Evolutionary conservation across 2,113 vertebrate genomes (phyloP).

Genomic region (Penelope pileata): DNA sequence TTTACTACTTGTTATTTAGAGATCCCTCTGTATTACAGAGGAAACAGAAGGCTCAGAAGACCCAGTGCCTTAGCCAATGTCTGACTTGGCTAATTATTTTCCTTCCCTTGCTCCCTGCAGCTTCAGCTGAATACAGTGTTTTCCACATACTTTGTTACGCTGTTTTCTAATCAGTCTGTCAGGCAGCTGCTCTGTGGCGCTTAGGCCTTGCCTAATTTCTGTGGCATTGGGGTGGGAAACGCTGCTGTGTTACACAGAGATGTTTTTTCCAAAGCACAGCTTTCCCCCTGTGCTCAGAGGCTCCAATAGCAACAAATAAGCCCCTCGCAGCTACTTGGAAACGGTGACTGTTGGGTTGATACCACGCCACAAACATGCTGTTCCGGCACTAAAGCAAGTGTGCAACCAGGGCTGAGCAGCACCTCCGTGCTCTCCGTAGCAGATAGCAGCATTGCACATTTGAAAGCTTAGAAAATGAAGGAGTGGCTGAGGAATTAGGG

Average conservation of each 20-base stretch:
- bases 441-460: neutral
- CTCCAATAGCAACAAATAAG: neutral
- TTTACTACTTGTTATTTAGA: constrained; percentile 49
- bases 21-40: constrained; percentile 11
- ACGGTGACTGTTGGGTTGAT: neutral
- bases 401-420: neutral
- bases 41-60: constrained; percentile 17
- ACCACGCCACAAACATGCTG: neutral
- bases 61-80: neutral
- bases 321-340: neutral
- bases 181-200: neutral
- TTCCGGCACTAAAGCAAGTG: neutral
- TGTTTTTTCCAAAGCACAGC: neutral
- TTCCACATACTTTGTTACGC: constrained; percentile 14
- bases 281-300: neutral
- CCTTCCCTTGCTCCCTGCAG: constrained; percentile 26
- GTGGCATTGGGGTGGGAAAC: neutral
- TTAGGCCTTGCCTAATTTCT: neutral
- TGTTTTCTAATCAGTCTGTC: constrained; percentile 34
- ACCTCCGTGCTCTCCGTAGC: neutral
- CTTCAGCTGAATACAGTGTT: constrained; percentile 36
- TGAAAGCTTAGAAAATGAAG: neutral
- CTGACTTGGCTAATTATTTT: constrained; percentile 49
- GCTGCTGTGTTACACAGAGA: neutral
- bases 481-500: neutral